Percentiles rank a stretch among this genome's conserved stretches.
Evolutionary conservation across 2,113 vertebrate species (phyloP).

Genomic region (Microtus ochrogaster): DNA sequence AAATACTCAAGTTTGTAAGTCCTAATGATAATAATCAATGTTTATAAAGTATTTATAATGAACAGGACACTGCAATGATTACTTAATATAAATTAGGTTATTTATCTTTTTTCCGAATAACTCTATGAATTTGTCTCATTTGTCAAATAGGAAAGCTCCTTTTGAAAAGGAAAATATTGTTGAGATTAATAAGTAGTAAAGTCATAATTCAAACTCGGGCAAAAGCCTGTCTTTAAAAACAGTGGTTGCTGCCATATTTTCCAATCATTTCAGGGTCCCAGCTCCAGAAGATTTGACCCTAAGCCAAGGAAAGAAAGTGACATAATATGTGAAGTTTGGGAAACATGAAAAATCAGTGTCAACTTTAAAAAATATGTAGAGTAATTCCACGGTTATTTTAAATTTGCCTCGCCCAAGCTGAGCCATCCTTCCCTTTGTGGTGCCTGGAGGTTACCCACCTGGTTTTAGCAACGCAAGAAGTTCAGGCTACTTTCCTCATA

Average conservation of each 20-base stretch:
- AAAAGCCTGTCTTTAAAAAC: background rate
- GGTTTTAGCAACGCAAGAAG: background rate
- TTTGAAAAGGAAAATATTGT: background rate
- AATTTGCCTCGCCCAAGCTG: background rate
- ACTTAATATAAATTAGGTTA: conserved; percentile 14
- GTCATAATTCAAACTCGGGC: background rate
- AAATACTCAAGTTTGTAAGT: conserved; percentile 18
- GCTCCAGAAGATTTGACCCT: background rate
- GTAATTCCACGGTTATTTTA: background rate
- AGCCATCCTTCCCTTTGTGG: background rate
- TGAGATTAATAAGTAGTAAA: background rate
- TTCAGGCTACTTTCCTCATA: background rate
- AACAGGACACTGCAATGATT: background rate
- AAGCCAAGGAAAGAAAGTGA: background rate
- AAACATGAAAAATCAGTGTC: background rate
- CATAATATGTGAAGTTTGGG: background rate
- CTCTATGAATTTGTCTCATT: background rate
- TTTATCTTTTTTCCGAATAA: conserved; percentile 29
- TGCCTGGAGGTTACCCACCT: background rate
- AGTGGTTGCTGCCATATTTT: background rate
- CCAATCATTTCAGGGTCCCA: background rate
- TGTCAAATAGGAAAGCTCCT: background rate
- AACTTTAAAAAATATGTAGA: background rate
- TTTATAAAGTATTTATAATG: conserved; percentile 42
- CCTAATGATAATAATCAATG: conserved; percentile 20